These are phyloP conservation scores for Chloebia gouldiae DNA, from an alignment of 2,113 vertebrate species.

Conservation along the genomic window DNA sequence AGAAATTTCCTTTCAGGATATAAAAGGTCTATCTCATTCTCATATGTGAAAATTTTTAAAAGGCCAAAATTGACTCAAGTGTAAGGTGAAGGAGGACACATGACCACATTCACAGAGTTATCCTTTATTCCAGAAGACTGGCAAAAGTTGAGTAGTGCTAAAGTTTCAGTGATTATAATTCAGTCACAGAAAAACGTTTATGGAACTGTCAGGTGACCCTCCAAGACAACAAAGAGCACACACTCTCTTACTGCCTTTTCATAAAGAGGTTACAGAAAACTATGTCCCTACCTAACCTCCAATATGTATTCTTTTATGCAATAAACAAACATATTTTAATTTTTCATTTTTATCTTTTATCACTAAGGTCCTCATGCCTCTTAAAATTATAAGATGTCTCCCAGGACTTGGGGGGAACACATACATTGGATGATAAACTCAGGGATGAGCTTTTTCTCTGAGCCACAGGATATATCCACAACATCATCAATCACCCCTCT, in stretches of 20 bases:
- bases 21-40: neutral
- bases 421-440: neutral
- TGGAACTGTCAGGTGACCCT: neutral
- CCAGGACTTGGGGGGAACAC: neutral
- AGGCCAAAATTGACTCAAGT: neutral
- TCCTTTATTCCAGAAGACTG: neutral
- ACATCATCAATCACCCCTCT: neutral
- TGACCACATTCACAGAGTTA: neutral
- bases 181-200: neutral
- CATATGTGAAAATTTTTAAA: neutral
- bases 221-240: neutral
- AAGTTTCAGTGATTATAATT: neutral
- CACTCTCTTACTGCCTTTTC: neutral
- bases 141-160: neutral
- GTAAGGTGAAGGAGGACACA: neutral
- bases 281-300: neutral
- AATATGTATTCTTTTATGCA: neutral
- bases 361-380: neutral
- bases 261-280: conserved; percentile 1
- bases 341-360: neutral
- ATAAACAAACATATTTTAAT: neutral
- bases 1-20: neutral
- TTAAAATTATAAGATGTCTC: neutral
- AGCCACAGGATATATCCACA: neutral
- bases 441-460: neutral